Conservation (phyloP, 2,797 vertebrate genomes). For the Phoeniculus purpureus region DNA sequence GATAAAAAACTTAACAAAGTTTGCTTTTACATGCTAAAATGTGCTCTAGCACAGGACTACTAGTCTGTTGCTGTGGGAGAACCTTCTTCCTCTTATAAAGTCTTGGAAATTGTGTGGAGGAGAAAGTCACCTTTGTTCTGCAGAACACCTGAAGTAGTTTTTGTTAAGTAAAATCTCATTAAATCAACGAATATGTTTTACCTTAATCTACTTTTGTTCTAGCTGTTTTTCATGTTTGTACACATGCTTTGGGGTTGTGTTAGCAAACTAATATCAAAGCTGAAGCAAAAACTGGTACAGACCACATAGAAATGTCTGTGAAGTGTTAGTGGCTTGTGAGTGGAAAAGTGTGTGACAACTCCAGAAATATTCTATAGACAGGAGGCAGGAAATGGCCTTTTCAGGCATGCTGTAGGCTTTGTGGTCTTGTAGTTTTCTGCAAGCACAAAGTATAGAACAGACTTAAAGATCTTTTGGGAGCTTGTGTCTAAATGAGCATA, state of each 20-base stretch:
- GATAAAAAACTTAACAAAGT: conserved; percentile 1
- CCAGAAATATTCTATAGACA: neutral
- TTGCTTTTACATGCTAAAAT: neutral
- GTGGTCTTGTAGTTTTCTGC: neutral
- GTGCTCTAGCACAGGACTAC: neutral
- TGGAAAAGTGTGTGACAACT: neutral
- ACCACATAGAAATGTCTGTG: neutral
- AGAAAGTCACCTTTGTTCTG: neutral
- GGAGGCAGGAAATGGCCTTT: neutral
- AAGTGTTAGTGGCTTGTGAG: neutral
- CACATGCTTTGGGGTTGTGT: neutral
- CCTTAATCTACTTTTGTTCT: neutral
- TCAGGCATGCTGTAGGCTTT: neutral
- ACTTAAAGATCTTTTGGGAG: neutral
- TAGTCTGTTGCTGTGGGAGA: neutral
- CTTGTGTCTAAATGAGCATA: neutral
- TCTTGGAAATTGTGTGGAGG: neutral
- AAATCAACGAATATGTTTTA: neutral
- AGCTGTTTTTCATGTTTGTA: neutral
- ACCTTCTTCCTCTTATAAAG: neutral
- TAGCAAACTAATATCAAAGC: neutral
- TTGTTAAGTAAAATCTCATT: neutral
- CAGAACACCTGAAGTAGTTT: neutral
- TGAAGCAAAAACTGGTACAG: neutral
- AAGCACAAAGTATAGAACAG: neutral